Base-by-base conservation (phyloP, 2,888 invertebrate species). In the Embidobia sp. region DNA sequence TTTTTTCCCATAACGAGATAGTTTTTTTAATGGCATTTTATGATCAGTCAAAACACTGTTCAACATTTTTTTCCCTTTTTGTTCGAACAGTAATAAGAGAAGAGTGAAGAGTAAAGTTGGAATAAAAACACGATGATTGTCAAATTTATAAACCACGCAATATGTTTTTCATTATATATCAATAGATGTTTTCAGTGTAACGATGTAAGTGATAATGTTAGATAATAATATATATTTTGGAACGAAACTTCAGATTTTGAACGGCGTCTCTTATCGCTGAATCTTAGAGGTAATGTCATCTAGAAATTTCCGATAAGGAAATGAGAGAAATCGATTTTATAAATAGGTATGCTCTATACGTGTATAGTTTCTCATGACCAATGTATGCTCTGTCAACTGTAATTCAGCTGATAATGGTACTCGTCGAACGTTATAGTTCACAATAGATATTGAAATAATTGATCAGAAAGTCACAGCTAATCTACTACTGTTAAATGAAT, bases 141-240 rank as follows among this genome's bases (percentile, higher is more conserved):
- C n/a, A n/a, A n/a, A n/a, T n/a, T n/a, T n/a, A n/a, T n/a, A n/a
- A n/a, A n/a, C n/a, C n/a, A n/a, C n/a, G n/a, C n/a, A n/a, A n/a
- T n/a, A n/a, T n/a, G n/a, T n/a, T n/a, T n/a, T n/a, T n/a, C n/a
- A n/a, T n/a, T n/a, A n/a, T n/a, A n/a, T n/a, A n/a, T n/a, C n/a
- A n/a, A 42, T 53, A 8, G 15, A 15, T 42, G 57, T 49, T 33
- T 37, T 40, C n/a, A 59, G 19, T 57, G 16, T 55, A 55, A 48
- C 33, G 16, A 44, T 51, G 64, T 51, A 46, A 55, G 48, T n/a
- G 69, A 69, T 69, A 69, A 69, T 49, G 4, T 18, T 22, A 70
- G 69, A 70, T 61, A 61, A 70, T 33, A 29, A 42, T 29, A 61
- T n/a, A n/a, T 70, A 70, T 51, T 70, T 70, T 70, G 51, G 59